phyloP scores from a whole-genome alignment of 2,113 vertebrate genomes.

The Thermophis baileyi region DNA sequence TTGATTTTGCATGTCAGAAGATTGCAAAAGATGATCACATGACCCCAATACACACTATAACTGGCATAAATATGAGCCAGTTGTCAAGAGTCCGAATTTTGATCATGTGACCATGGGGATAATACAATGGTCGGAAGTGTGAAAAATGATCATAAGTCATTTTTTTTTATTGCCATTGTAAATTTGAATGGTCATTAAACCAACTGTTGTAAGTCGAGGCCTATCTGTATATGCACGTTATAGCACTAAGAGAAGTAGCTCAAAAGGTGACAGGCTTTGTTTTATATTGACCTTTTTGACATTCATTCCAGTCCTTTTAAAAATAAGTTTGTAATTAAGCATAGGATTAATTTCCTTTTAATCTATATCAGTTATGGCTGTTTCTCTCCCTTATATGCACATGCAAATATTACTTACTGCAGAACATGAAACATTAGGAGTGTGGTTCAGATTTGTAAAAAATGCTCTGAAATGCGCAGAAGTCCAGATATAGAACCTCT shows the following conservation, averaged over 20 bases:
- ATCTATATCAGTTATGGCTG: not conserved
- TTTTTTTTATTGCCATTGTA: not conserved
- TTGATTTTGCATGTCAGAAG: not conserved
- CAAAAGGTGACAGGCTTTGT: not conserved
- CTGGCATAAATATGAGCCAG: not conserved
- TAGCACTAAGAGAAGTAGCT: not conserved
- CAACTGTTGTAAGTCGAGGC: not conserved
- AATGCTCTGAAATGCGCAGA: not conserved
- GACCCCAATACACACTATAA: not conserved
- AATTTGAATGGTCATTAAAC: not conserved
- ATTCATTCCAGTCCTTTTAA: not conserved
- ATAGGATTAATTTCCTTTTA: not conserved
- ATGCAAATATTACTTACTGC: not conserved
- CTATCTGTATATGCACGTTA: not conserved
- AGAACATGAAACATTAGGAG: not conserved
- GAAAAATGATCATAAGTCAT: not conserved
- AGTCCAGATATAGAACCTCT: not conserved
- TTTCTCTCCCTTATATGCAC: not conserved
- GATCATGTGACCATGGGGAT: not conserved
- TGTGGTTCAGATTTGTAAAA: not conserved
- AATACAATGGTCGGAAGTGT: not conserved
- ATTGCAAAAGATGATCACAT: not conserved
- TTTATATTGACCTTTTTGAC: not conserved
- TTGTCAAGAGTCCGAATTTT: not conserved
- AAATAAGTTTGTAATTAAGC: not conserved